These are phyloP conservation scores for Rhinichthys osculus DNA, from an alignment of 2,797 vertebrate species.

Conservation along the genomic window DNA sequence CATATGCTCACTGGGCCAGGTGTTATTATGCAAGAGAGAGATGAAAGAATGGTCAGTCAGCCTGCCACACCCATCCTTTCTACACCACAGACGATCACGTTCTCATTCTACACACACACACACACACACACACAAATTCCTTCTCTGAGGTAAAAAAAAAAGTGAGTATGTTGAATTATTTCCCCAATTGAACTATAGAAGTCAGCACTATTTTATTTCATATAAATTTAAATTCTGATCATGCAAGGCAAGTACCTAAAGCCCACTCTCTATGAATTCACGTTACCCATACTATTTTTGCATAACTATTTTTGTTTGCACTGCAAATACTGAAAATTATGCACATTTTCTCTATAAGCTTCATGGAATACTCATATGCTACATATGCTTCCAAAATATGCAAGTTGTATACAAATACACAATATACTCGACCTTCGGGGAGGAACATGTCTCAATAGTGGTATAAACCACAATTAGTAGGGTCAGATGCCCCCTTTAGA, in stretches of 20 bases:
- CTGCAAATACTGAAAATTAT: background rate
- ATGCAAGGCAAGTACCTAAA: background rate
- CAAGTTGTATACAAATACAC: background rate
- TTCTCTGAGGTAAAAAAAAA: background rate
- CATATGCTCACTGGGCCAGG: constrained; percentile 47
- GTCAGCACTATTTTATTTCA: background rate
- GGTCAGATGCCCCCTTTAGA: background rate
- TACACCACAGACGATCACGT: constrained; percentile 53
- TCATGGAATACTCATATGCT: background rate
- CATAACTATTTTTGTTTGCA: background rate
- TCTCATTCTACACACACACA: constrained; percentile 10
- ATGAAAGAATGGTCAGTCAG: constrained; percentile 41
- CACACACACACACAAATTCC: background rate
- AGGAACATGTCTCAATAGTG: background rate
- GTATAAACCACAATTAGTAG: background rate
- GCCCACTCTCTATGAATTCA: background rate
- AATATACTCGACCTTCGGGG: background rate
- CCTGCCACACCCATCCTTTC: constrained; percentile 39
- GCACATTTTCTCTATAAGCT: background rate
- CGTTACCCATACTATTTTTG: background rate
- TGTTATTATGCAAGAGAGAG: constrained; percentile 47
- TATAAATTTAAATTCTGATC: background rate
- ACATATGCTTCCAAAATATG: background rate
- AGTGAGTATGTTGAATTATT: constrained; percentile 4
- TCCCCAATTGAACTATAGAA: background rate